Evolutionary conservation across 2,888 invertebrate genomes (phyloP).

Genomic region (Eurytoma adleriae): DNA sequence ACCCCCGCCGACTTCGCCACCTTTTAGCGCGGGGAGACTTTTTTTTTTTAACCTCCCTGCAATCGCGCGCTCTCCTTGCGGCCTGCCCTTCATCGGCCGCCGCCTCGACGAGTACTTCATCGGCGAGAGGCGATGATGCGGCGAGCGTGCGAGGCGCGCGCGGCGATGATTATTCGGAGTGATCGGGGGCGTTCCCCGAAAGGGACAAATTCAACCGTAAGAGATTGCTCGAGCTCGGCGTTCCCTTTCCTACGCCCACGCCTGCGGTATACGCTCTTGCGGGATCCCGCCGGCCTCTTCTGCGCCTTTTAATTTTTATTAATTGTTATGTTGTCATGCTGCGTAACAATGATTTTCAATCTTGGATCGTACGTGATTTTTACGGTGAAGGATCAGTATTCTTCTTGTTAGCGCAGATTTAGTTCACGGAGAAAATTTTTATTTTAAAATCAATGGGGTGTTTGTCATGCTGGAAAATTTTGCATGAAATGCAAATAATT

Average conservation of each 20-base stretch:
- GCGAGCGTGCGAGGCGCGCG: constrained; percentile 30
- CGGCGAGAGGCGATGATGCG: constrained; percentile 65
- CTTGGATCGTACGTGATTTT: not conserved
- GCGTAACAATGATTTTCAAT: not conserved
- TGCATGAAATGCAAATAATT: too few relatives aligned
- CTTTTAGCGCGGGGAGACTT: constrained; percentile 43
- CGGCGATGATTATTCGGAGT: constrained; percentile 72
- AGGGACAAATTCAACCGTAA: constrained; percentile 69
- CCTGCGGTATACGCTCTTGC: too few relatives aligned
- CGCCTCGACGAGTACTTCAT: constrained; percentile 40
- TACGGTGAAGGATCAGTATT: too few relatives aligned
- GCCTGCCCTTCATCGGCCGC: constrained; percentile 27
- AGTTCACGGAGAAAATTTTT: too few relatives aligned
- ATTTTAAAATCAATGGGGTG: too few relatives aligned
- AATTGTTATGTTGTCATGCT: not conserved
- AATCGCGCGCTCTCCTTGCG: constrained; percentile 33
- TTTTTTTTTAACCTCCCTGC: constrained; percentile 22
- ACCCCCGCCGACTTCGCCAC: not conserved
- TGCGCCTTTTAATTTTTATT: constrained; percentile 7
- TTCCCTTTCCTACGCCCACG: not conserved
- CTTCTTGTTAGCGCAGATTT: too few relatives aligned
- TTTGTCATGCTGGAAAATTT: too few relatives aligned
- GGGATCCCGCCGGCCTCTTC: too few relatives aligned
- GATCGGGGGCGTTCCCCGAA: constrained; percentile 67
- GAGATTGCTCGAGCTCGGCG: constrained; percentile 63